Evolutionary conservation across 2,113 vertebrate genomes (phyloP).

Genomic region (Gobius niger): DNA sequence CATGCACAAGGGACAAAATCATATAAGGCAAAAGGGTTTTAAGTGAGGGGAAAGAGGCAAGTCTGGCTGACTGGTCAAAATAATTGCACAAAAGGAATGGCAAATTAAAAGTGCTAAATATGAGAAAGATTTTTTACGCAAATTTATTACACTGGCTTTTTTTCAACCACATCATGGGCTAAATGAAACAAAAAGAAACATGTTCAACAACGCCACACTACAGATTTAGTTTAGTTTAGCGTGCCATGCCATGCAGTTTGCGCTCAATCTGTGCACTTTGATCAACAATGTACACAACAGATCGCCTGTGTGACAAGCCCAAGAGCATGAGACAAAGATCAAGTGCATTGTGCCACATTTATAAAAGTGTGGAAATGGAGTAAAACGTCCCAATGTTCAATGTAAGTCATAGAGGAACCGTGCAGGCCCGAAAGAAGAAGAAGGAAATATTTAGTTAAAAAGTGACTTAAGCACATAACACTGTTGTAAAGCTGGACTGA

Average conservation of each 20-base stretch:
- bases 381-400: not conserved
- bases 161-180: conserved; percentile 16
- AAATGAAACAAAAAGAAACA: not conserved
- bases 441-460: conserved; percentile 7
- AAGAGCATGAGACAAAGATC: not conserved
- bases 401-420: too few relatives aligned
- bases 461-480: conserved; percentile 11
- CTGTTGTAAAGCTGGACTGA: conserved; percentile 18
- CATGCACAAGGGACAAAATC: not conserved
- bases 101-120: conserved; percentile 22
- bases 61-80: conserved; percentile 30
- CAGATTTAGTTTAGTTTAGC: not conserved
- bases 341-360: conserved; percentile 7
- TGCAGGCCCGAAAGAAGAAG: too few relatives aligned
- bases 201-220: not conserved
- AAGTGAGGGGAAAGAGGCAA: conserved; percentile 39
- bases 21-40: conserved; percentile 29
- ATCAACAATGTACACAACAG: not conserved
- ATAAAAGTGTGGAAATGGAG: not conserved
- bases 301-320: not conserved
- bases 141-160: not conserved
- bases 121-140: conserved; percentile 2
- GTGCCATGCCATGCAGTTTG: conserved; percentile 10
- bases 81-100: conserved; percentile 28
- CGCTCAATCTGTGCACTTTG: conserved; percentile 28